Conservation (phyloP, 2,113 vertebrate genomes). For the Neopipo cinnamomea region DNA sequence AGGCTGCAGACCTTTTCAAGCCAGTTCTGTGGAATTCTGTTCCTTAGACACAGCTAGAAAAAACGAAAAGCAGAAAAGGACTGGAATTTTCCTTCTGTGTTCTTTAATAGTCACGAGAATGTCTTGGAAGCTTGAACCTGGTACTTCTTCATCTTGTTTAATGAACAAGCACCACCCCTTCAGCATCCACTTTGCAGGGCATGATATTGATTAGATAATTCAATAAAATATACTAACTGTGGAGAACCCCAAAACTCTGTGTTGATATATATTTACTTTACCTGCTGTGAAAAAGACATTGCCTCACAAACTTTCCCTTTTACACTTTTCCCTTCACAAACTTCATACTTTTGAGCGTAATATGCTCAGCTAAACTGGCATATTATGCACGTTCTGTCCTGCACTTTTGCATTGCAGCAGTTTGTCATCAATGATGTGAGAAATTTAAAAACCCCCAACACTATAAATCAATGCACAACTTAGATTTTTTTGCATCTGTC, state of each 20-base stretch:
- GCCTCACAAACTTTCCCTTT: not conserved
- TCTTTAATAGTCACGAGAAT: not conserved
- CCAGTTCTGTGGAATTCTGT: not conserved
- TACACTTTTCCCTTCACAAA: not conserved
- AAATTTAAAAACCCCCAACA: not conserved
- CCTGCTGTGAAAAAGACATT: rapidly evolving
- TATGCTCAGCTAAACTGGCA: not conserved
- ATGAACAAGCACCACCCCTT: not conserved
- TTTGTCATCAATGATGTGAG: not conserved
- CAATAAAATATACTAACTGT: not conserved
- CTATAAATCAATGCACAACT: not conserved
- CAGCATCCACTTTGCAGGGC: not conserved
- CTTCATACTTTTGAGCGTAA: not conserved
- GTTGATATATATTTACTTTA: not conserved
- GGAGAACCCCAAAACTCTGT: not conserved
- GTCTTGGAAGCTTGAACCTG: not conserved
- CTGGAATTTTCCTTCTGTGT: not conserved
- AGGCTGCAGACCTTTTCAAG: not conserved
- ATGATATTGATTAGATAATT: not conserved
- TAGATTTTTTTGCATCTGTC: not conserved
- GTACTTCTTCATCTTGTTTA: not conserved
- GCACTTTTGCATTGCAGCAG: not conserved
- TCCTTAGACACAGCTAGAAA: not conserved
- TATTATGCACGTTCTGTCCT: not conserved
- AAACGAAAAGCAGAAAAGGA: not conserved